These are phyloP conservation scores for Carterocephalus palaemon DNA, from an alignment of 2,888 invertebrate genomes.

Conservation along the genomic window DNA sequence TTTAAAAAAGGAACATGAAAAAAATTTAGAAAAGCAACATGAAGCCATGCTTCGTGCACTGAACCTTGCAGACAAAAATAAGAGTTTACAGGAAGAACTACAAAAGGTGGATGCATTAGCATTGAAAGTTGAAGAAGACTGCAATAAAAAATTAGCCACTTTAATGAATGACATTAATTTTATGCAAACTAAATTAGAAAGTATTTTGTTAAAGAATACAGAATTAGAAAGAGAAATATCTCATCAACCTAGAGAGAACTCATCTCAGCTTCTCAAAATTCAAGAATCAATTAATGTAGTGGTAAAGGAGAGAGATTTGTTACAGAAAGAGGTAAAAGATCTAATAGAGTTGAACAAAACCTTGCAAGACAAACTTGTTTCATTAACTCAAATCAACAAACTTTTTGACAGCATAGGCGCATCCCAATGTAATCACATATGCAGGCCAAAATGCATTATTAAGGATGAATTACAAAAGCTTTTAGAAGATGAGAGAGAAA, in stretches of 20 bases:
- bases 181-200: slow-evolving; percentile 78
- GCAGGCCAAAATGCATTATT: slow-evolving; percentile 48
- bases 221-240: slow-evolving; percentile 80
- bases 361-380: slow-evolving; percentile 66
- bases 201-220: slow-evolving; percentile 56
- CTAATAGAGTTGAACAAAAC: slow-evolving; percentile 68
- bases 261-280: slow-evolving; percentile 37
- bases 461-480: slow-evolving; percentile 61
- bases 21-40: slow-evolving; percentile 83
- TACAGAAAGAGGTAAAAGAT: slow-evolving; percentile 69
- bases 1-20: slow-evolving; percentile 70
- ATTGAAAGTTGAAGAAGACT: slow-evolving; percentile 86
- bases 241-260: slow-evolving; percentile 40
- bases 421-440: slow-evolving; percentile 27
- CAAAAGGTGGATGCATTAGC: slow-evolving; percentile 86
- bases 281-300: slow-evolving; percentile 49
- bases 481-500: slow-evolving; percentile 63
- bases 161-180: slow-evolving; percentile 80
- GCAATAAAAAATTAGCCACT: slow-evolving; percentile 82
- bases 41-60: slow-evolving; percentile 89
- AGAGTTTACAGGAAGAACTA: slow-evolving; percentile 83
- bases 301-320: slow-evolving; percentile 60
- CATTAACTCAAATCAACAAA: slow-evolving; percentile 46
- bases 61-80: slow-evolving; percentile 85
- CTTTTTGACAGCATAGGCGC: slow-evolving; percentile 35